These are phyloP conservation scores for Heterodera schachtii DNA, from an alignment of 1,140 invertebrate genomes.

Conservation along the genomic window DNA sequence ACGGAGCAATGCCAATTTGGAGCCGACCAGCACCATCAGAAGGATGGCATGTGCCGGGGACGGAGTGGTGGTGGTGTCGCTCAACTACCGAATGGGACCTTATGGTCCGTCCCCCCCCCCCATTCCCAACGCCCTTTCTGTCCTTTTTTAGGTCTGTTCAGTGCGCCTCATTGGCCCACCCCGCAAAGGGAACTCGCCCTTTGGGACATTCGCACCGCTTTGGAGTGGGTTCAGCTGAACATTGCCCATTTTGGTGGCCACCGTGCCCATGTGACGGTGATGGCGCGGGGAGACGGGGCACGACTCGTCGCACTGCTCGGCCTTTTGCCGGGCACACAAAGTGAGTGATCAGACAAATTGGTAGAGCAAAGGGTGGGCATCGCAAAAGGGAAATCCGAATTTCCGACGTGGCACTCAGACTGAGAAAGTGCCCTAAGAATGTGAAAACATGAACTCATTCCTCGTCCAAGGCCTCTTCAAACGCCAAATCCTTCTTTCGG, in stretches of 20 bases:
- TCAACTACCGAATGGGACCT: slow-evolving; percentile 33
- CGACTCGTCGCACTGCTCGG: slow-evolving; percentile 22
- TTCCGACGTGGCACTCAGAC: too few relatives aligned
- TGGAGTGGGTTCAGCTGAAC: slow-evolving; percentile 31
- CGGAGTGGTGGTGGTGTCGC: slow-evolving; percentile 30
- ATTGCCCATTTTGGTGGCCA: slow-evolving; percentile 33
- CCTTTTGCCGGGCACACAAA: slow-evolving; percentile 5
- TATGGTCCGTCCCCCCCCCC: slow-evolving; percentile 3
- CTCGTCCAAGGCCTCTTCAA: slow-evolving; percentile 26
- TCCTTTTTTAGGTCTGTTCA: slow-evolving; percentile 11
- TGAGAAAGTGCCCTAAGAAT: not conserved
- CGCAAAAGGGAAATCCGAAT: too few relatives aligned
- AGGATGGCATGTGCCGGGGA: slow-evolving; percentile 26
- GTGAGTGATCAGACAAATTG: slow-evolving; percentile 22
- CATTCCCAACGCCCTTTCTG: too few relatives aligned
- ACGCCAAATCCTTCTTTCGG: slow-evolving; percentile 28
- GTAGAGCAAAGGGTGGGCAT: too few relatives aligned
- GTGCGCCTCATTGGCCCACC: slow-evolving; percentile 16
- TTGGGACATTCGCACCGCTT: slow-evolving; percentile 27
- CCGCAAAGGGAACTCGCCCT: slow-evolving; percentile 23
- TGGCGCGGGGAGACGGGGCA: slow-evolving; percentile 28
- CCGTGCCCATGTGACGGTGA: slow-evolving; percentile 27
- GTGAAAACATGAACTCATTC: not conserved
- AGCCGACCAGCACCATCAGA: slow-evolving; percentile 23
- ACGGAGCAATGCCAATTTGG: slow-evolving; percentile 30